Percentiles rank a stretch among this genome's conserved stretches.
Evolutionary conservation across 2,113 vertebrate genomes (phyloP).

Genomic region (Coreoperca whiteheadi): DNA sequence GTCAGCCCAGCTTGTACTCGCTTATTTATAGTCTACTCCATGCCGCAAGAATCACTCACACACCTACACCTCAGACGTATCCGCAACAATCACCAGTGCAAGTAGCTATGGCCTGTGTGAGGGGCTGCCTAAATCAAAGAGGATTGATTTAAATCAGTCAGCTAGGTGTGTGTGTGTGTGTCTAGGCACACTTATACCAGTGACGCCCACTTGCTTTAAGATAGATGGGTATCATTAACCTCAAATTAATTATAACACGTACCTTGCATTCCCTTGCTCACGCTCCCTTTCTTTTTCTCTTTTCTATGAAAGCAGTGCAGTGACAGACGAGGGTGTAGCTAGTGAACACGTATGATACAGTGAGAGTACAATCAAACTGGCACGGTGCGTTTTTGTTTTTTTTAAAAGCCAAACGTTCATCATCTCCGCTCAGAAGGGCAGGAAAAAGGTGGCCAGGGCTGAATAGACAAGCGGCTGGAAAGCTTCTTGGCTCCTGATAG

Average conservation of each 20-base stretch:
- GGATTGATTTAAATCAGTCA: slow-evolving; percentile 42
- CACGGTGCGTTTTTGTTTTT: neutral
- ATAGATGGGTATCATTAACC: slow-evolving; percentile 47
- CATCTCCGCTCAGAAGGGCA: neutral
- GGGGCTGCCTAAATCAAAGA: slow-evolving; percentile 19
- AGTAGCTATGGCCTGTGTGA: neutral
- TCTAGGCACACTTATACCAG: neutral
- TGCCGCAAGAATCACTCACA: neutral
- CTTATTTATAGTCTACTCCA: slow-evolving; percentile 9
- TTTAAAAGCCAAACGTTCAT: slow-evolving; percentile 34
- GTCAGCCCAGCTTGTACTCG: neutral
- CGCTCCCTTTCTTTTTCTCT: neutral
- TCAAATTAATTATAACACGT: slow-evolving; percentile 45
- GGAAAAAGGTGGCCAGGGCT: neutral
- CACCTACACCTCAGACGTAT: neutral
- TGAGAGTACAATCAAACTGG: neutral
- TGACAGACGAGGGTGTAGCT: neutral
- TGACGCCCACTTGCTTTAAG: slow-evolving; percentile 41
- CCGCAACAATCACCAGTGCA: slow-evolving; percentile 18
- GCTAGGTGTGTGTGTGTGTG: slow-evolving; percentile 4
- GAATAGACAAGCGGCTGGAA: slow-evolving; percentile 8
- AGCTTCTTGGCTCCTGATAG: neutral
- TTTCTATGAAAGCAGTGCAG: neutral
- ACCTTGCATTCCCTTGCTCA: neutral
- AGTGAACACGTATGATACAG: neutral